Evolutionary conservation across 2,888 invertebrate species (phyloP).

Genomic region (Parnassius apollo): DNA sequence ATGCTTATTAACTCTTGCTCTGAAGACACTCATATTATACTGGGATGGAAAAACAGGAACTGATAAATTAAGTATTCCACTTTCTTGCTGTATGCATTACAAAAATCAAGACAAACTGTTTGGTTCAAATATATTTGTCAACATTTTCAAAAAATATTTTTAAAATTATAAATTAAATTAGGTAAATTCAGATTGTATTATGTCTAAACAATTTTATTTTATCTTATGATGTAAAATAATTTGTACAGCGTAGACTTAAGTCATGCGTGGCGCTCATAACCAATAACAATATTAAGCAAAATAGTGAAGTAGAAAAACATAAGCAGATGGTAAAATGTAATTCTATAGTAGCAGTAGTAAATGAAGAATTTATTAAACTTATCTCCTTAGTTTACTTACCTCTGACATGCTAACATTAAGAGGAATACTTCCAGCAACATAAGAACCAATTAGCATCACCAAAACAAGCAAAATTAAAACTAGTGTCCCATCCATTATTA

Average conservation of each 20-base stretch:
- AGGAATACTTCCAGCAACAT: slow-evolving; percentile 96
- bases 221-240: background rate
- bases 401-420: slow-evolving; percentile 96
- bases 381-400: slow-evolving; percentile 77
- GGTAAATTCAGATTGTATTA: background rate
- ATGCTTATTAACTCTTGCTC: too few species aligned
- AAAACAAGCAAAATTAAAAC: slow-evolving; percentile 90
- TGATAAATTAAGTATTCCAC: too few species aligned
- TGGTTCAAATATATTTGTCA: too few species aligned
- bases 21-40: too few species aligned
- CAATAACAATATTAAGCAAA: background rate
- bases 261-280: background rate
- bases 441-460: slow-evolving; percentile 98
- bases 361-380: background rate
- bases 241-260: background rate
- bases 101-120: too few species aligned
- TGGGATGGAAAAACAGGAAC: too few species aligned
- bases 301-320: background rate
- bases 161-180: too few species aligned
- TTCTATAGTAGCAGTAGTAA: background rate
- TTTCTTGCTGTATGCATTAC: too few species aligned
- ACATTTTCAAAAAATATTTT: too few species aligned
- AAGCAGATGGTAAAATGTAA: too few species aligned
- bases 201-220: background rate
- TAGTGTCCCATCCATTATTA: slow-evolving; percentile 90